Evolutionary conservation across 2,888 invertebrate genomes (phyloP).

Genomic region (Sinelater perroti): DNA sequence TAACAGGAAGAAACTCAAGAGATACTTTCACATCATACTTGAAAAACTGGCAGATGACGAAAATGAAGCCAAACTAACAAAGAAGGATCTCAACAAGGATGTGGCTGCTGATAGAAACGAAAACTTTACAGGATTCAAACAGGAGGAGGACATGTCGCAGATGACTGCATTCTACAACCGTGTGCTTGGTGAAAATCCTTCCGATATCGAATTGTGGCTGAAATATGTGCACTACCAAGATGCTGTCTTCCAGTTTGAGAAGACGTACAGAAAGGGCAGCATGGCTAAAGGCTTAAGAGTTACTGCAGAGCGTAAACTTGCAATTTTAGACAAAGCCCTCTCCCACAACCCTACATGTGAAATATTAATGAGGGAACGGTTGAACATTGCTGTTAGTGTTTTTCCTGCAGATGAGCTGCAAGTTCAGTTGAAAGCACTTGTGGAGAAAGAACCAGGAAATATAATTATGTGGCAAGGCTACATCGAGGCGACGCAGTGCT

Average conservation of each 20-base stretch:
- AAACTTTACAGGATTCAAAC: conserved; percentile 50
- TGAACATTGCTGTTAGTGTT: conserved; percentile 61
- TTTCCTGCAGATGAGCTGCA: conserved; percentile 70
- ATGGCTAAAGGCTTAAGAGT: conserved; percentile 59
- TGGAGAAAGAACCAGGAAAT: conserved; percentile 63
- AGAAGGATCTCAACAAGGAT: conserved; percentile 35
- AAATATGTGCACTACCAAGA: conserved; percentile 69
- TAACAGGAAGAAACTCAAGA: conserved; percentile 51
- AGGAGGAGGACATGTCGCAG: conserved; percentile 63
- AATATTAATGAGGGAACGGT: conserved; percentile 62
- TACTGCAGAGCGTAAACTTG: conserved; percentile 67
- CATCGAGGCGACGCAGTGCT: conserved; percentile 64
- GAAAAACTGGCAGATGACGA: conserved; percentile 44
- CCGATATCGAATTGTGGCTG: conserved; percentile 67
- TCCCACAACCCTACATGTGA: conserved; percentile 65
- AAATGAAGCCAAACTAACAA: conserved; percentile 46
- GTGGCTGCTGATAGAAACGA: conserved; percentile 27
- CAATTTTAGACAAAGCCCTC: conserved; percentile 70
- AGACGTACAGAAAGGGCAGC: conserved; percentile 58
- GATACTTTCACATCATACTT: conserved; percentile 50
- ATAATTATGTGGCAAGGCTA: conserved; percentile 65
- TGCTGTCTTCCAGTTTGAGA: conserved; percentile 60
- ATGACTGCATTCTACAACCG: conserved; percentile 66
- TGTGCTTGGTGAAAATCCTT: conserved; percentile 62
- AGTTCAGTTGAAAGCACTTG: conserved; percentile 59